Percentiles rank a stretch among this genome's conserved stretches.
phyloP scores from a whole-genome alignment of 2,797 vertebrate genomes.

The Sebastes minor region DNA sequence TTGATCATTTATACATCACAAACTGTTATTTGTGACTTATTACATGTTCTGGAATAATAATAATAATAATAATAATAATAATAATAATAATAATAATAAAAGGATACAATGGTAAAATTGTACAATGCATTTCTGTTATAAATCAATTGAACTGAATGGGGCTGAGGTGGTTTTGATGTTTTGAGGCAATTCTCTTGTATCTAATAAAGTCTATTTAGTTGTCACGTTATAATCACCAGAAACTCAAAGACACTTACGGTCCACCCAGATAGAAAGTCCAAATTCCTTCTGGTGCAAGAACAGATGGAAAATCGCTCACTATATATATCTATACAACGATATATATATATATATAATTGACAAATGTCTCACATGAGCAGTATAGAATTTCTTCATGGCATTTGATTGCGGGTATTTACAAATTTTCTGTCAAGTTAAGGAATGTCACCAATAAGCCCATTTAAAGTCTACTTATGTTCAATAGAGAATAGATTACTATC shows the following conservation, averaged over 20 bases:
- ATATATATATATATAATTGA: slow-evolving; percentile 35
- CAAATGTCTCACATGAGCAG: slow-evolving; percentile 49
- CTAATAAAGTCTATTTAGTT: slow-evolving; percentile 48
- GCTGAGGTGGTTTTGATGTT: slow-evolving; percentile 53
- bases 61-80: slow-evolving; percentile 23
- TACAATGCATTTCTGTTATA: slow-evolving; percentile 76
- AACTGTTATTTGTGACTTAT: slow-evolving; percentile 77
- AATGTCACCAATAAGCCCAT: slow-evolving; percentile 62
- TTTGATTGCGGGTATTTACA: slow-evolving; percentile 75
- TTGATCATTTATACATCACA: slow-evolving; percentile 84
- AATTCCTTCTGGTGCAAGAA: slow-evolving; percentile 51
- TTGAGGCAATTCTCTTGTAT: slow-evolving; percentile 64
- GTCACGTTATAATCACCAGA: slow-evolving; percentile 53
- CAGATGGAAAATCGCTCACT: slow-evolving; percentile 7
- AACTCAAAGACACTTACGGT: slow-evolving; percentile 73
- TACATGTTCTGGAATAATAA: slow-evolving; percentile 77
- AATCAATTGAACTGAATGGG: slow-evolving; percentile 60
- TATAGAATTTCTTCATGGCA: slow-evolving; percentile 70
- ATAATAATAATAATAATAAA: slow-evolving; percentile 16
- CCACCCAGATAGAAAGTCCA: slow-evolving; percentile 57
- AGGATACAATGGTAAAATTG: slow-evolving; percentile 78
- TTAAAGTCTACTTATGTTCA: slow-evolving; percentile 42
- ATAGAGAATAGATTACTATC: slow-evolving; percentile 76
- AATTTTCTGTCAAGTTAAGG: slow-evolving; percentile 55
- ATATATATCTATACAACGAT: slow-evolving; percentile 32